Base-by-base conservation (phyloP, 2,113 vertebrate species). In the Gopherus evgoodei region DNA sequence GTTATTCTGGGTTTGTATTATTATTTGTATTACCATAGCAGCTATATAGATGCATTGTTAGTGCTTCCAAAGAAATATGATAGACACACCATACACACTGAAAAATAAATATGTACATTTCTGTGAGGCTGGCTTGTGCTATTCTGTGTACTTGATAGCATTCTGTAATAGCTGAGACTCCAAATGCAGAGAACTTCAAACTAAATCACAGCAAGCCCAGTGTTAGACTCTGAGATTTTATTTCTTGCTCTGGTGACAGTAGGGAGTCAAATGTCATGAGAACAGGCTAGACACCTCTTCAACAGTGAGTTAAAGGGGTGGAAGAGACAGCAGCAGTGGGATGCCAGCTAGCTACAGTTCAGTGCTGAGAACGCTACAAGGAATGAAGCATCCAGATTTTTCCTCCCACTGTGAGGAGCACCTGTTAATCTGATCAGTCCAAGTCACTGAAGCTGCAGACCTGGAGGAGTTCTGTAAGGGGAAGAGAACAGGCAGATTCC, bases 401-500 rank as follows among this genome's bases (percentile, higher is more conserved):
- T 31, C 31, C 81, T 81, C 54, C 75, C 79, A 72, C 47, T 25
- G 49, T 42, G 19, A 4, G 50, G 38, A 44, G 62, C 62, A 16
- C 25, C 44, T 11, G 25, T 17, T 1, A 17, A 89, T 76, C 80
- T 29, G 82, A 57, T 83, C 84, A 84, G 93, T 87, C 94, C 91
- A 0, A 2, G 89, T 8, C 81, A 95, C 98, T 98, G 97, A 98
- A 99, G 87, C 84, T 94, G 96, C 99, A 99, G 93, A 97, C 96
- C 90, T 98, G 95, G 95, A 99, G 98, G 97, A 99, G 97, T 95
- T 89, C 99, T 99, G 97, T 96, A 76, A 25, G 11, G 42, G 72
- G 42, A 24, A 44, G 22, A 76, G 22, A 76, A 44, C 38, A 76
- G 72, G 11, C 72, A 76, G 72, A 24, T 44, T 76, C 72, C 44